A percentile compares a stretch with the other conserved stretches of the same genome.
Conservation (phyloP, 2,888 invertebrate species). For the Coremacera marginata region DNA sequence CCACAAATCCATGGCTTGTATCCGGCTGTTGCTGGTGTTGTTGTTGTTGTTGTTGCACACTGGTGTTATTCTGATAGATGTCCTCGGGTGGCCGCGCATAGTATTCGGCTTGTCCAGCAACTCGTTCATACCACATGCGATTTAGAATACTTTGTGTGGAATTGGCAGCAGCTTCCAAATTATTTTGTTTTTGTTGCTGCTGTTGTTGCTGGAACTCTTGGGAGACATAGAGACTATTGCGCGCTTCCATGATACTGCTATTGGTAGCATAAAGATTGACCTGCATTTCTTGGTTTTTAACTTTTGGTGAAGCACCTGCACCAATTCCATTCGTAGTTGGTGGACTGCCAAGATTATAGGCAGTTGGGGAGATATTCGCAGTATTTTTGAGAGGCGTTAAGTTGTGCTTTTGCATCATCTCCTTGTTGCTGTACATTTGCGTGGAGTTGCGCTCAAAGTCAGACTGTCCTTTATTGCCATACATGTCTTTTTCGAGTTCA, state of each 20-base stretch:
- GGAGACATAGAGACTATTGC: conserved; percentile 45
- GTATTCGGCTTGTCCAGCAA: conserved; percentile 58
- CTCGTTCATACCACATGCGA: conserved; percentile 71
- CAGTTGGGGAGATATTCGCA: conserved; percentile 40
- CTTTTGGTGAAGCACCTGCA: conserved; percentile 55
- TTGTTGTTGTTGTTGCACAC: conserved; percentile 40
- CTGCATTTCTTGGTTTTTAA: conserved; percentile 51
- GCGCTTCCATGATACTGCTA: conserved; percentile 35
- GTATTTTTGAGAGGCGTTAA: conserved; percentile 62
- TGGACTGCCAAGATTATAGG: conserved; percentile 56
- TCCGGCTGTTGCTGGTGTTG: conserved; percentile 38
- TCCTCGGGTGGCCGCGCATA: conserved; percentile 61
- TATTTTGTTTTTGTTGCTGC: conserved; percentile 59
- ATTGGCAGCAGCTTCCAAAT: conserved; percentile 53
- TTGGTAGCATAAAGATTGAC: conserved; percentile 19
- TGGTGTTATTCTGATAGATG: conserved; percentile 58
- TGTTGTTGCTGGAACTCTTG: conserved; percentile 36
- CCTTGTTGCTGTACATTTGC: conserved; percentile 65
- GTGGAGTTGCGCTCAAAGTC: conserved; percentile 67
- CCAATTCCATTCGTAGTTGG: conserved; percentile 39
- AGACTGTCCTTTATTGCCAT: conserved; percentile 61
- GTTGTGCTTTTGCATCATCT: conserved; percentile 63
- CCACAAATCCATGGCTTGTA: conserved; percentile 64
- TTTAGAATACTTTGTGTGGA: conserved; percentile 69
- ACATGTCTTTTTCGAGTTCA: conserved; percentile 76